phyloP scores from a whole-genome alignment of 2,113 vertebrate species.

The Rynchops niger region DNA sequence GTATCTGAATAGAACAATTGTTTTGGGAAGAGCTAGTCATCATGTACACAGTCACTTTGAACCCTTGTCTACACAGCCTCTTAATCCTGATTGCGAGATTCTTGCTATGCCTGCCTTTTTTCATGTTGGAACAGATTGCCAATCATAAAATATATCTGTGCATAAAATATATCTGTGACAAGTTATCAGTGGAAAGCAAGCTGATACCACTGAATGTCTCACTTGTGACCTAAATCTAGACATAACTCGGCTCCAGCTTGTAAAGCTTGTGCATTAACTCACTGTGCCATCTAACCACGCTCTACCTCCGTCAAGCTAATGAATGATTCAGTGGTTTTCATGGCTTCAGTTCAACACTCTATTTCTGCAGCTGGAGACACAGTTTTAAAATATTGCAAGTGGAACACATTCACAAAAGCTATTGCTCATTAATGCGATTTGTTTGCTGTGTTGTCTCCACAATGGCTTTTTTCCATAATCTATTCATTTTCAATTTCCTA shows the following conservation, averaged over 20 bases:
- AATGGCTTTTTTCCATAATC: background rate
- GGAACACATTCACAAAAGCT: background rate
- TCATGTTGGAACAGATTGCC: background rate
- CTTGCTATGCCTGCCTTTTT: background rate
- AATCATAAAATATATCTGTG: background rate
- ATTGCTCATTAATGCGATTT: background rate
- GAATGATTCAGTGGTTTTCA: constrained; percentile 25
- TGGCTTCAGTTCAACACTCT: background rate
- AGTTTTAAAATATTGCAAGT: background rate
- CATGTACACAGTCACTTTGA: background rate
- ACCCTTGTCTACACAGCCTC: background rate
- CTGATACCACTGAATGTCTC: background rate
- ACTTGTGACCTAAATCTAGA: constrained; percentile 22
- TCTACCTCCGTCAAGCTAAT: background rate
- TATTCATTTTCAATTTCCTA: background rate
- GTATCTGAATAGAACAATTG: background rate
- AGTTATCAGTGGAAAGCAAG: background rate
- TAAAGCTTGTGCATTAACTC: constrained; percentile 5
- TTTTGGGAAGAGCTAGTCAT: background rate
- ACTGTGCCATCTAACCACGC: background rate
- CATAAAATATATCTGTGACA: too few species aligned
- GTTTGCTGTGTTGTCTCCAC: background rate
- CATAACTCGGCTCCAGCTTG: background rate
- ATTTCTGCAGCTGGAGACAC: background rate
- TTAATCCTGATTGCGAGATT: background rate